A percentile compares a stretch with the other conserved stretches of the same genome.
These are phyloP conservation scores for Apomyelois bistriatella DNA, from an alignment of 2,888 invertebrate species.

Conservation along the genomic window DNA sequence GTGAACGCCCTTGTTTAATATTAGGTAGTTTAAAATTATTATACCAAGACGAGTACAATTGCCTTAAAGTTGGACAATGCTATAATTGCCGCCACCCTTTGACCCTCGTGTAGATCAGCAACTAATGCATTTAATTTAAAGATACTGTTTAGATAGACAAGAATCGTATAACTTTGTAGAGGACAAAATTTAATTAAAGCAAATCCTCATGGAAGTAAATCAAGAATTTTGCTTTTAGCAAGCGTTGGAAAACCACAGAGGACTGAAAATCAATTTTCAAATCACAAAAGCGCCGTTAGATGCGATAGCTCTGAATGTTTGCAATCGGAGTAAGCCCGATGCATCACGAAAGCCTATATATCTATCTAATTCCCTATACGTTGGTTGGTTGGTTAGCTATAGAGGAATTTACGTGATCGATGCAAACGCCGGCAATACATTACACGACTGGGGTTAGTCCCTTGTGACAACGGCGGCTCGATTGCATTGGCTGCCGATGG, in stretches of 20 bases:
- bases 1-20: constrained; percentile 63
- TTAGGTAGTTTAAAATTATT: constrained; percentile 27
- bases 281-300: constrained; percentile 11
- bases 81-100: constrained; percentile 10
- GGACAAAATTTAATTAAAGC: neutral
- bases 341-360: constrained; percentile 38
- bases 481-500: constrained; percentile 48
- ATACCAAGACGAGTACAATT: constrained; percentile 27
- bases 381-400: constrained; percentile 15
- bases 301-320: constrained; percentile 3
- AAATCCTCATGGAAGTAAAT: neutral
- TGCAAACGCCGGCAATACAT: constrained; percentile 43
- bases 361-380: constrained; percentile 41
- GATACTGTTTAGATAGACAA: neutral
- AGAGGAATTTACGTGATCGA: constrained; percentile 44
- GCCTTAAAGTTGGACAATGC: constrained; percentile 21
- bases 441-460: constrained; percentile 37
- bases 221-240: neutral
- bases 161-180: neutral
- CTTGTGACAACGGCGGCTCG: constrained; percentile 42
- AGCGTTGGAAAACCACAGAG: constrained; percentile 1
- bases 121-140: constrained; percentile 7
- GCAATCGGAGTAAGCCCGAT: constrained; percentile 20
- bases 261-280: constrained; percentile 8
- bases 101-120: constrained; percentile 5